A percentile compares a stretch with the other conserved stretches of the same genome.
phyloP scores from a whole-genome alignment of 1,140 invertebrate species.

The Brachionus rubens region DNA sequence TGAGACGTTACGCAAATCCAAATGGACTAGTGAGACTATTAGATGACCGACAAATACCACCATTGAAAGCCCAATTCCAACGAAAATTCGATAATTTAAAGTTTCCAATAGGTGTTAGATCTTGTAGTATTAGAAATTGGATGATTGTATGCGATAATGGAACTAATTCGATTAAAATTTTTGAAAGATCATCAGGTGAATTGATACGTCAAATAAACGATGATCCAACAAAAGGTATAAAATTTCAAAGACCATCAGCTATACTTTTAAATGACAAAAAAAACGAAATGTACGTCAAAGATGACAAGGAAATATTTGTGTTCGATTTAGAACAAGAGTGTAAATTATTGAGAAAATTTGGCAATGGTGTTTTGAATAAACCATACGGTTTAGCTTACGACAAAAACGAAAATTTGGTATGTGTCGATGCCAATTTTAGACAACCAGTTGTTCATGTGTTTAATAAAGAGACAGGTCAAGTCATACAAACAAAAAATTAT shows the following conservation, averaged over 20 bases:
- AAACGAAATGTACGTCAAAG: slow-evolving; percentile 29
- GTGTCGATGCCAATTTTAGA: slow-evolving; percentile 7
- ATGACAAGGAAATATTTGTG: slow-evolving; percentile 39
- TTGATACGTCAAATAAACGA: slow-evolving; percentile 5
- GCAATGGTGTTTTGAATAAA: neutral
- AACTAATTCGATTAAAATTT: slow-evolving; percentile 35
- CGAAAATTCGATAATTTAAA: slow-evolving; percentile 6
- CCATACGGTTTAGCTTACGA: slow-evolving; percentile 34
- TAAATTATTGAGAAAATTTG: slow-evolving; percentile 23
- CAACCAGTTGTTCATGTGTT: slow-evolving; percentile 11
- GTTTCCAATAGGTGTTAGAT: slow-evolving; percentile 20
- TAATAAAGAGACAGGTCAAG: neutral
- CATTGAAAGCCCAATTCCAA: slow-evolving; percentile 29
- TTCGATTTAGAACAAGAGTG: slow-evolving; percentile 22
- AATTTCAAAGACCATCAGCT: slow-evolving; percentile 2
- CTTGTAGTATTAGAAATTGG: slow-evolving; percentile 35
- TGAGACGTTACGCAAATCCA: neutral
- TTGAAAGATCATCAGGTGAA: slow-evolving; percentile 1
- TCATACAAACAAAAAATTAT: neutral
- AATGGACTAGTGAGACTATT: neutral
- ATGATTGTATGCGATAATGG: slow-evolving; percentile 36
- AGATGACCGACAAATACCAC: neutral
- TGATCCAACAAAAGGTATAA: neutral
- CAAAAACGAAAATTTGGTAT: neutral
- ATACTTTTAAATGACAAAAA: neutral